A percentile compares a stretch with the other conserved stretches of the same genome.
Evolutionary conservation across 2,888 invertebrate genomes (phyloP).

Genomic region (Dolichomitus sp.): DNA sequence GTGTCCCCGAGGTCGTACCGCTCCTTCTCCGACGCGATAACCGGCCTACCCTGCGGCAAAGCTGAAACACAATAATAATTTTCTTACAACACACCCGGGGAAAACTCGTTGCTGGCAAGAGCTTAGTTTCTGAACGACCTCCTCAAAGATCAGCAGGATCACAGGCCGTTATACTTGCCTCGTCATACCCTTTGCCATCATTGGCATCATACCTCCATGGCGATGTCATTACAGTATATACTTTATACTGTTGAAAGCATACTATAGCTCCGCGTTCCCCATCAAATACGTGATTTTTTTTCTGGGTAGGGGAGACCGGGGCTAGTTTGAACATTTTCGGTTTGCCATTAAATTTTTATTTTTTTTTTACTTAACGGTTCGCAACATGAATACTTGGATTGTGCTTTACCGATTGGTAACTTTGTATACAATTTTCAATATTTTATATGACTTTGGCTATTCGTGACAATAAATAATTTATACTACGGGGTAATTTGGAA

Average conservation of each 20-base stretch:
- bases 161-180: conserved; percentile 3
- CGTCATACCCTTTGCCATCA: background rate
- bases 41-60: conserved; percentile 90
- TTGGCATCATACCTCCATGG: background rate
- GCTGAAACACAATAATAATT: conserved; percentile 88
- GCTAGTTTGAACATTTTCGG: too few relatives aligned
- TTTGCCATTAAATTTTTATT: too few relatives aligned
- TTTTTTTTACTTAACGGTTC: too few relatives aligned
- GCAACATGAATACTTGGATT: too few relatives aligned
- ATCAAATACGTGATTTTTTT: conserved; percentile 8
- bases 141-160: conserved; percentile 22
- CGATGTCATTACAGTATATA: conserved; percentile 11
- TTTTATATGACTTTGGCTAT: too few relatives aligned
- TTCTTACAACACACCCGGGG: conserved; percentile 42
- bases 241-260: background rate
- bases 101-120: conserved; percentile 18
- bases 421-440: too few relatives aligned
- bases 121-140: conserved; percentile 19
- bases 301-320: background rate
- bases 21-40: conserved; percentile 91
- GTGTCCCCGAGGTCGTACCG: conserved; percentile 92
- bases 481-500: too few relatives aligned
- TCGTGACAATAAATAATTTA: too few relatives aligned
- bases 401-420: too few relatives aligned
- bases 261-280: background rate